phyloP scores from a whole-genome alignment of 1,140 invertebrate species.

The Drosophila setifemur region DNA sequence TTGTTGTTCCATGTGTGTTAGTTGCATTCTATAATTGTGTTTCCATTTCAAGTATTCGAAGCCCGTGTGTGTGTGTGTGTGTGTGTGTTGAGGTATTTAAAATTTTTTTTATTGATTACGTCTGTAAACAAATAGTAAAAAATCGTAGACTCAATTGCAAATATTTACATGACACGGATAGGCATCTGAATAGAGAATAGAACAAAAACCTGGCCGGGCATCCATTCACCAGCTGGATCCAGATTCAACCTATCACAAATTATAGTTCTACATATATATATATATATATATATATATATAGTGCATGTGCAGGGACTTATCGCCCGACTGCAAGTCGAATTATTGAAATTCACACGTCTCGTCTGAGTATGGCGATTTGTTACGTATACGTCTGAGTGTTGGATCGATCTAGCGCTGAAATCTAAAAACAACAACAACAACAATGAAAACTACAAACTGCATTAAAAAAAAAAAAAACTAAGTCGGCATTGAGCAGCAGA shows the following conservation, averaged over 20 bases:
- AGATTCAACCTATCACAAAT: constrained; percentile 1
- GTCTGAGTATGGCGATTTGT: constrained; percentile 35
- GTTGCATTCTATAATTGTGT: constrained; percentile 54
- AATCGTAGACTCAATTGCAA: constrained; percentile 73
- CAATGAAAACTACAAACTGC: constrained; percentile 35
- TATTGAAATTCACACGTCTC: constrained; percentile 53
- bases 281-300: constrained; percentile 2
- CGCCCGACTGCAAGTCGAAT: constrained; percentile 22
- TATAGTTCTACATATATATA: background rate
- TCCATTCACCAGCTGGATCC: constrained; percentile 26
- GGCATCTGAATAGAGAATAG: constrained; percentile 21
- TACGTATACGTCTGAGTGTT: constrained; percentile 16
- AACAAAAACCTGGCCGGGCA: background rate
- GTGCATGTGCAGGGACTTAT: constrained; percentile 13
- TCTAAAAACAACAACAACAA: constrained; percentile 17
- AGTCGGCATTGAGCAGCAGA: constrained; percentile 47
- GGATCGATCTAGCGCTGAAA: constrained; percentile 41
- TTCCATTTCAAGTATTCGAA: constrained; percentile 29
- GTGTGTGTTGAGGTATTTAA: constrained; percentile 19
- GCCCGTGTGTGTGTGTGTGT: background rate
- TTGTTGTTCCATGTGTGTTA: constrained; percentile 15
- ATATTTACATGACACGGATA: constrained; percentile 65
- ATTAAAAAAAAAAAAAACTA: constrained; percentile 22
- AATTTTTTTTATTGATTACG: constrained; percentile 68
- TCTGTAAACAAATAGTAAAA: constrained; percentile 75